Percentiles rank a stretch among this genome's conserved stretches.
These are phyloP conservation scores for Hestina assimilis DNA, from an alignment of 1,140 invertebrate species.

Conservation along the genomic window DNA sequence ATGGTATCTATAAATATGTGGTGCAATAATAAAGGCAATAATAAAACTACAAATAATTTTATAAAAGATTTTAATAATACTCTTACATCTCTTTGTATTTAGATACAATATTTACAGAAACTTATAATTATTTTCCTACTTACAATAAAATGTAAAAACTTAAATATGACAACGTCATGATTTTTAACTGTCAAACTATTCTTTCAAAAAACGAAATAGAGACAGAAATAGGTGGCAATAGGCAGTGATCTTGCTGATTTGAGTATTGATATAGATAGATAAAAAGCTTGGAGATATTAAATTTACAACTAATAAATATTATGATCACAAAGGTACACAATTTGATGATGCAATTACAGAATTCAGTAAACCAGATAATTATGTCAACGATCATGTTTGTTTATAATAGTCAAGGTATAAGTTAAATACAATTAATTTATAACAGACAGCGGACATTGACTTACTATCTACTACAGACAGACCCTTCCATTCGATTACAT, in stretches of 20 bases:
- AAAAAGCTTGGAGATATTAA: slow-evolving; percentile 43
- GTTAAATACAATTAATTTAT: no score
- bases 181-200: slow-evolving; percentile 21
- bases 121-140: slow-evolving; percentile 53
- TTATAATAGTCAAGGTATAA: no score
- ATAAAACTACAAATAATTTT: slow-evolving; percentile 33
- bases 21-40: not conserved
- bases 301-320: slow-evolving; percentile 45
- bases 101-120: slow-evolving; percentile 75
- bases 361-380: not conserved
- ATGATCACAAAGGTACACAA: slow-evolving; percentile 60
- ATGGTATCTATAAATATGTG: not conserved
- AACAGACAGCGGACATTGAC: no score
- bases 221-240: slow-evolving; percentile 63
- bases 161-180: slow-evolving; percentile 51
- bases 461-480: no score
- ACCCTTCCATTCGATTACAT: no score
- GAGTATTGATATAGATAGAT: slow-evolving; percentile 60
- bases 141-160: slow-evolving; percentile 38
- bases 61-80: slow-evolving; percentile 69
- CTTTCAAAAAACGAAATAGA: slow-evolving; percentile 6
- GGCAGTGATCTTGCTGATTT: slow-evolving; percentile 71
- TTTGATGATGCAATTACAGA: slow-evolving; percentile 8
- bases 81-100: slow-evolving; percentile 69
- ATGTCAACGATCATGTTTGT: not conserved